Conservation (phyloP, 2,113 vertebrate species). For the Alectura lathami region DNA sequence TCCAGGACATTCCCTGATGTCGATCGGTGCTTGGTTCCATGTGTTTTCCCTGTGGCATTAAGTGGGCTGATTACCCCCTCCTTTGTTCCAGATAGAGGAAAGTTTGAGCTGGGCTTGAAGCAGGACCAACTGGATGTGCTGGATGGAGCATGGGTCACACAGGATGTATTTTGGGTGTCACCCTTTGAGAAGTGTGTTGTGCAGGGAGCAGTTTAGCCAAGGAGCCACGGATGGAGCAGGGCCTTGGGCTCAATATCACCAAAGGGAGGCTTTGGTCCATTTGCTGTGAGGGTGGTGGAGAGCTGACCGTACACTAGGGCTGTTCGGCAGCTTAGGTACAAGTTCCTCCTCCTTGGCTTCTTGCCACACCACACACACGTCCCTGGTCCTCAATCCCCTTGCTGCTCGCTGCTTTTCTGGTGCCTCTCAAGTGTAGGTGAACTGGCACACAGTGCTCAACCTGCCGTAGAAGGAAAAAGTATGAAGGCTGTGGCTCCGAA, state of each 20-base stretch:
- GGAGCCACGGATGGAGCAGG: background rate
- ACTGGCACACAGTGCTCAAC: accelerated
- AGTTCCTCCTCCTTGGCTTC: background rate
- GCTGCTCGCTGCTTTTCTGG: background rate
- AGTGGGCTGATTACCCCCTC: background rate
- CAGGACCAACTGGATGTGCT: background rate
- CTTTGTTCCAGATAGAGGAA: background rate
- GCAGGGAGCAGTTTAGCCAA: background rate
- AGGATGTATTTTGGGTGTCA: background rate
- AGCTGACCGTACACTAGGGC: background rate
- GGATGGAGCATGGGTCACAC: background rate
- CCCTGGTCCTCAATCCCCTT: background rate
- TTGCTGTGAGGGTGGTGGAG: background rate
- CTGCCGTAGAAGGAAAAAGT: background rate
- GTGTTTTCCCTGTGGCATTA: accelerated
- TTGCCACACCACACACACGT: accelerated
- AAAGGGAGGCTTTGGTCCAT: background rate
- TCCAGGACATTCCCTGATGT: accelerated
- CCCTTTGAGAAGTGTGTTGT: background rate
- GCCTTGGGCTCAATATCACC: background rate
- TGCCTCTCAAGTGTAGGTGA: background rate
- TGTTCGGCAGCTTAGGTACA: background rate
- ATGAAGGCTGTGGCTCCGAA: background rate
- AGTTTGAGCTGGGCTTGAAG: background rate
- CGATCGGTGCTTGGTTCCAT: accelerated